Evolutionary conservation across 2,888 invertebrate species (phyloP).

Genomic region (Xylota segnis): DNA sequence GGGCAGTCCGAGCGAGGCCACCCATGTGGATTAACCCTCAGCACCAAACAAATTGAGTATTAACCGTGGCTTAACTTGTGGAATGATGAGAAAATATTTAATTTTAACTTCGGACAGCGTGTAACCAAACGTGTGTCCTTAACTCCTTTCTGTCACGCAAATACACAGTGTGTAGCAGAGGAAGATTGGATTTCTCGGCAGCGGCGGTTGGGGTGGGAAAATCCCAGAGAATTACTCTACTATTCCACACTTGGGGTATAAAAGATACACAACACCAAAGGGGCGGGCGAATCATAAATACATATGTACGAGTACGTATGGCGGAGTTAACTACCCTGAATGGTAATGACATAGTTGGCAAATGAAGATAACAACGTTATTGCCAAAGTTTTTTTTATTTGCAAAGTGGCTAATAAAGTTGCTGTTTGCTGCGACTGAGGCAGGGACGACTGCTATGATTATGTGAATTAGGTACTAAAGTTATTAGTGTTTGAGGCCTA

Average conservation of each 20-base stretch:
- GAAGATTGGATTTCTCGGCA: constrained; percentile 28
- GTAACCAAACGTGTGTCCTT: constrained; percentile 35
- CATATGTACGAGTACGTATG: constrained; percentile 5
- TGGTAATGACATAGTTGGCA: constrained; percentile 74
- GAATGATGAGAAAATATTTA: constrained; percentile 68
- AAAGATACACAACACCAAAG: background rate
- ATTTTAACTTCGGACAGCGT: constrained; percentile 68
- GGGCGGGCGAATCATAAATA: constrained; percentile 13
- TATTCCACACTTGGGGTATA: constrained; percentile 25
- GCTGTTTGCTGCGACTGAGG: constrained; percentile 15
- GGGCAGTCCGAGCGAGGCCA: no score
- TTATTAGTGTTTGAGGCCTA: constrained; percentile 48
- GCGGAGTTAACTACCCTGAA: constrained; percentile 68
- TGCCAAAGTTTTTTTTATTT: constrained; percentile 73
- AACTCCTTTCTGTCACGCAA: constrained; percentile 70
- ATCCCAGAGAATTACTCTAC: constrained; percentile 50
- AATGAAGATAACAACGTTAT: constrained; percentile 73
- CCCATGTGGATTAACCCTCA: constrained; percentile 42
- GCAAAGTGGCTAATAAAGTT: constrained; percentile 54
- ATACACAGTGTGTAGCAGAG: constrained; percentile 7
- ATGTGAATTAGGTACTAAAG: constrained; percentile 66
- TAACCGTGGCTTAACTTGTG: constrained; percentile 61
- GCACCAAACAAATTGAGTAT: constrained; percentile 65
- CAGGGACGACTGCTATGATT: constrained; percentile 31
- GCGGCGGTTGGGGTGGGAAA: constrained; percentile 39